Conservation (phyloP, 2,797 vertebrate genomes). For the Sphenopsis melanotis region DNA sequence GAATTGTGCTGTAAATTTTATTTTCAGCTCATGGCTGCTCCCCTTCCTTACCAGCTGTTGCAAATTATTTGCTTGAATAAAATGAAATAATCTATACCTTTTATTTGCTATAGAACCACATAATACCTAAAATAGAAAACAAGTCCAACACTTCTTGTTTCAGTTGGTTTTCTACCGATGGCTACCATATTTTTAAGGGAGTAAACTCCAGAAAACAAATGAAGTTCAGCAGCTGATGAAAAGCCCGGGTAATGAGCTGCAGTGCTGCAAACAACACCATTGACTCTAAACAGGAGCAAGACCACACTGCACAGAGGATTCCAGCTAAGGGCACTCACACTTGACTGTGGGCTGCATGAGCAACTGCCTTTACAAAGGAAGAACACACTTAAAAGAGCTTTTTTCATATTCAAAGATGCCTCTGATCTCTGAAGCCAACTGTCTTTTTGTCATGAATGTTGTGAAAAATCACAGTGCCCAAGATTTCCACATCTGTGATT, state of each 20-base stretch:
- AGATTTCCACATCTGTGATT: slow-evolving; percentile 20
- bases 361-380: background rate
- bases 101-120: background rate
- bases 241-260: background rate
- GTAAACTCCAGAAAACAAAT: background rate
- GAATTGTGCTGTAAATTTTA: background rate
- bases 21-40: background rate
- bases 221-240: background rate
- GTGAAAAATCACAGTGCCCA: background rate
- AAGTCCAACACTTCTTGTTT: background rate
- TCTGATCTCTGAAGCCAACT: slow-evolving; percentile 12
- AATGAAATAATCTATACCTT: background rate
- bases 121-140: background rate
- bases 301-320: background rate
- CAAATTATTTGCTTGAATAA: background rate
- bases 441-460: background rate
- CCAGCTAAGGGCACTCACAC: background rate
- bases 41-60: background rate
- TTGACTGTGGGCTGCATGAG: background rate
- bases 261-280: background rate
- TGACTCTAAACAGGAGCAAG: background rate
- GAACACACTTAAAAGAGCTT: background rate
- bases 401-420: background rate
- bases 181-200: background rate
- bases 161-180: background rate